A percentile compares a stretch with the other conserved stretches of the same genome.
Evolutionary conservation across 2,888 invertebrate genomes (phyloP).

Genomic region (Dysmachus trigonus): DNA sequence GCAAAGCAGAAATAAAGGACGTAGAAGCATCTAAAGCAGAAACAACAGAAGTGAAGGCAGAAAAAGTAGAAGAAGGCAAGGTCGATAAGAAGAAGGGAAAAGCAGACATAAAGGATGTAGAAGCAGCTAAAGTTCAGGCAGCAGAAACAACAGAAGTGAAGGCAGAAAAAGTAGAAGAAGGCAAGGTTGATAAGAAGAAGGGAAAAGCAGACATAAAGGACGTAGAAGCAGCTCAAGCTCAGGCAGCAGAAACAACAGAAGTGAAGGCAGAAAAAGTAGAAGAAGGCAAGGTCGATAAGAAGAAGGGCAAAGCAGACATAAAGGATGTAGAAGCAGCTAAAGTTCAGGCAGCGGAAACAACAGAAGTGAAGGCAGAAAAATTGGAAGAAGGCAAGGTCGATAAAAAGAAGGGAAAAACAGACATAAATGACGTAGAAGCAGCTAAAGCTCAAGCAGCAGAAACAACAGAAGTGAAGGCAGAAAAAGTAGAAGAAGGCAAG

Average conservation of each 20-base stretch:
- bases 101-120: not conserved
- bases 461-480: not conserved
- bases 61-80: not conserved
- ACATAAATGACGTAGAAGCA: not conserved
- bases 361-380: not conserved
- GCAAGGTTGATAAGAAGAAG: not conserved
- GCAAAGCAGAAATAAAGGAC: not conserved
- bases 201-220: not conserved
- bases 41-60: not conserved
- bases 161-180: not conserved
- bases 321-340: not conserved
- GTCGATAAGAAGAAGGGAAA: not conserved
- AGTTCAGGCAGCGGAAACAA: not conserved
- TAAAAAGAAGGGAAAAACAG: not conserved
- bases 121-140: not conserved
- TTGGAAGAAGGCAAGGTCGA: not conserved
- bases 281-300: not conserved
- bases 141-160: not conserved
- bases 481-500: not conserved
- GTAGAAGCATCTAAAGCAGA: not conserved
- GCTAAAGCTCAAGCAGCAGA: not conserved
- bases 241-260: not conserved
- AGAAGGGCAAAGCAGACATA: not conserved
- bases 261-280: conserved; percentile 41
- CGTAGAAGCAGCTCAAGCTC: not conserved